These are phyloP conservation scores for Stictonetta naevosa DNA, from an alignment of 2,113 vertebrate species.

Conservation along the genomic window DNA sequence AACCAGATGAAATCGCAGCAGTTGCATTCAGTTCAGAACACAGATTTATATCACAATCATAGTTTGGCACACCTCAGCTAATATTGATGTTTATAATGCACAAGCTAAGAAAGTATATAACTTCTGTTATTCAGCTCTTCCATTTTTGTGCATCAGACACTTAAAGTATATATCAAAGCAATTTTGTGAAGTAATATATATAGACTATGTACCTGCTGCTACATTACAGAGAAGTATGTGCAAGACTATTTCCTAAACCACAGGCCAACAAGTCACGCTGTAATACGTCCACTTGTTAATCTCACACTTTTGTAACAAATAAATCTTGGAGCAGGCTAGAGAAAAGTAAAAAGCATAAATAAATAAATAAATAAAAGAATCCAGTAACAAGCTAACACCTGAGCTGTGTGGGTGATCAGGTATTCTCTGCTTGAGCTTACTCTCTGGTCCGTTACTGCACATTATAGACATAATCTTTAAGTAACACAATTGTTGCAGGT, in stretches of 20 bases:
- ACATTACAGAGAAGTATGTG: neutral
- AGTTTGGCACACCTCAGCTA: neutral
- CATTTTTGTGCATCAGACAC: neutral
- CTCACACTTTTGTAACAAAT: neutral
- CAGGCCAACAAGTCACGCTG: neutral
- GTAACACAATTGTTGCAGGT: neutral
- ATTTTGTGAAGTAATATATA: neutral
- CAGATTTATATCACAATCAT: neutral
- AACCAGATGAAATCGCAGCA: neutral
- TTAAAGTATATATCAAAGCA: neutral
- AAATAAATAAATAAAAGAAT: neutral
- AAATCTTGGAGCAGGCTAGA: neutral
- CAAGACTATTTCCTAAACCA: neutral
- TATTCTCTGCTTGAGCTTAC: neutral
- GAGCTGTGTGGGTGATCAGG: neutral
- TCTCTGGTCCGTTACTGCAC: neutral
- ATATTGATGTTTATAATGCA: neutral
- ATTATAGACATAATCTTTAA: neutral
- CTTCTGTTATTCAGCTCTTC: neutral
- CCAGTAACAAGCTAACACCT: neutral
- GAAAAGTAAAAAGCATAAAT: too few relatives aligned
- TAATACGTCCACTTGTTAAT: neutral
- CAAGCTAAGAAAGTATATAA: neutral
- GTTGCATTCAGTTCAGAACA: neutral
- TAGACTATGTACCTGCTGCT: neutral